Base-by-base conservation (phyloP, 1,140 invertebrate genomes). In the Drosophila seguyi region DNA sequence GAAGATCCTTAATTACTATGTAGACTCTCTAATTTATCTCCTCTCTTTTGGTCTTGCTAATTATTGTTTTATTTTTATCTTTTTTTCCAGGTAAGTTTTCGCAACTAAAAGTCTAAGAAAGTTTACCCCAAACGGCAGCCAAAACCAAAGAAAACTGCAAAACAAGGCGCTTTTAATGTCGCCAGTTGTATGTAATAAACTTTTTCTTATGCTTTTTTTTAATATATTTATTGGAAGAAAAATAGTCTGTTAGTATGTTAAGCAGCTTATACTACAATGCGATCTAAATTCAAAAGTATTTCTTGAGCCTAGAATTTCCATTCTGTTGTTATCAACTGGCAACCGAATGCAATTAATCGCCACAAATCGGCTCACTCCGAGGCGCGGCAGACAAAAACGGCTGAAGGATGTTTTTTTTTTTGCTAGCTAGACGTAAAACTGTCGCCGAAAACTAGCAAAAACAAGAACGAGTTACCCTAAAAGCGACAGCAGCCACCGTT, bases 371-470 rank as follows among this genome's bases (percentile, higher is more conserved):
- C 45, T 27, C 10, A 18, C 11, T 58, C 8, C 20, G 20, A 16
- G 55, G 16, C 11, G 20, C 6, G 13, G 18, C 25, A 39, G 7
- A 13, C 18, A n/a, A 13, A 20, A n/a, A 27, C 3, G 39, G 22
- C 14, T 53, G 18, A 53, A 22, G 20, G 50, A 16, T 53, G 34
- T 55, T 55, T 25, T 10, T 25, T 22, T 52, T 3, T 22, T 29
- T n/a, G 29, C 45, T 31, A 22, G 47, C 18, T 80, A 83, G 80
- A 71, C 80, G 60, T 38, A 55, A 53, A 55, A 79, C 48, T 84
- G 76, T 84, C 75, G 81, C 69, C 76, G 45, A 48, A 60, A 48
- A 58, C 58, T 66, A 38, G 56, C 48, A 58, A 25, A 45, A 62
- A 47, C 59, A 22, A 57, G 42, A 60, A 31, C 53, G 45, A n/a